Percentiles rank a stretch among this genome's conserved stretches.
Conservation (phyloP, 2,888 invertebrate species). For the Athrips mouffetella region DNA sequence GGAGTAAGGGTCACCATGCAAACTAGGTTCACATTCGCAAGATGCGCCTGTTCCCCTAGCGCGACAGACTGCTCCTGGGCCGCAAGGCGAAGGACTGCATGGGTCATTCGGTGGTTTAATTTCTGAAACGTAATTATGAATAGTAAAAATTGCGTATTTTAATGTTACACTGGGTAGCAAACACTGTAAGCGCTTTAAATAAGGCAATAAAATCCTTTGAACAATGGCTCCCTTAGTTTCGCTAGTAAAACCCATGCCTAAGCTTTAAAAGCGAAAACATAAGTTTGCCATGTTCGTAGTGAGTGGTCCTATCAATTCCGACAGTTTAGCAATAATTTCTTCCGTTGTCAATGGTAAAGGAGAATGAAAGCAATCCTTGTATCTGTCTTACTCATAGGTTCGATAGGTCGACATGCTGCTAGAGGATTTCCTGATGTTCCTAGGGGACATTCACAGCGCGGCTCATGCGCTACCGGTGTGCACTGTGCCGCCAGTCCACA, state of each 20-base stretch:
- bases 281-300: slow-evolving; percentile 39
- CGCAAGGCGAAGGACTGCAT: slow-evolving; percentile 92
- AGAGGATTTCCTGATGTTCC: slow-evolving; percentile 87
- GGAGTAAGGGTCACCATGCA: slow-evolving; percentile 86
- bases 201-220: slow-evolving; percentile 23
- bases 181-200: slow-evolving; percentile 47
- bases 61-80: slow-evolving; percentile 88
- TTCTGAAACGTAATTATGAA: neutral
- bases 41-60: slow-evolving; percentile 83
- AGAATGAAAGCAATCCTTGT: slow-evolving; percentile 52
- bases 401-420: slow-evolving; percentile 79
- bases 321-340: neutral
- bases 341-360: neutral
- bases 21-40: slow-evolving; percentile 85
- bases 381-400: slow-evolving; percentile 68
- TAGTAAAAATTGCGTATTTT: neutral
- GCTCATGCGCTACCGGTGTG: slow-evolving; percentile 83
- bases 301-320: slow-evolving; percentile 21
- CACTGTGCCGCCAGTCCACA: slow-evolving; percentile 86
- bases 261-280: slow-evolving; percentile 70
- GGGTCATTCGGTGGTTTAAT: slow-evolving; percentile 78
- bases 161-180: slow-evolving; percentile 35
- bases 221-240: slow-evolving; percentile 53
- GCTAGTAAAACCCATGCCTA: slow-evolving; percentile 76
- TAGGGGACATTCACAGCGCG: slow-evolving; percentile 82